Evolutionary conservation across 2,113 vertebrate species (phyloP).

Genomic region (Malurus cyaneus): DNA sequence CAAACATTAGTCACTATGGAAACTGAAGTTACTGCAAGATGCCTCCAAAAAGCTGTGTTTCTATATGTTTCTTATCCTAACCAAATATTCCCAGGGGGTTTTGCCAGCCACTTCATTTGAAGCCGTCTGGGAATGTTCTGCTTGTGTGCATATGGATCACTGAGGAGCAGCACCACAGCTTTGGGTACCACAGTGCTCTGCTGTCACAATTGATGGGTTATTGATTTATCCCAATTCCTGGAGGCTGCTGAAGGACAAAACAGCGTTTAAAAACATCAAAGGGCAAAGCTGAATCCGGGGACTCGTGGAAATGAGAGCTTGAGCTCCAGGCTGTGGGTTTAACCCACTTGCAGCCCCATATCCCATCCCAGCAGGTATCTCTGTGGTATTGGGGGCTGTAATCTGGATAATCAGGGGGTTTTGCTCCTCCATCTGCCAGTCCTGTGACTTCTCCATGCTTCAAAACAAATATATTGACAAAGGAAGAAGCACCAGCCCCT

Average conservation of each 20-base stretch:
- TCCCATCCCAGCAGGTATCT: not conserved
- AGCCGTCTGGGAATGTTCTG: not conserved
- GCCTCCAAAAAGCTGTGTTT: constrained; percentile 42
- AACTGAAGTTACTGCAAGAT: constrained; percentile 62
- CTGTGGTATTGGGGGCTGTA: not conserved
- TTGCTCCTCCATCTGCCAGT: not conserved
- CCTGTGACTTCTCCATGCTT: fast-evolving
- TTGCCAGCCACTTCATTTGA: constrained; percentile 1
- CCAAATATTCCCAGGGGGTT: constrained; percentile 6
- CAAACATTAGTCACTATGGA: constrained; percentile 79
- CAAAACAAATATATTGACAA: not conserved
- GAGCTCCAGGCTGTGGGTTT: not conserved
- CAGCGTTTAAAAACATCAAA: not conserved
- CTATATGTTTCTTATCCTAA: constrained; percentile 49
- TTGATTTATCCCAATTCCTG: not conserved
- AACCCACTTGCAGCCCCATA: not conserved
- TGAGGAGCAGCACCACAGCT: not conserved
- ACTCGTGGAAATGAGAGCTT: fast-evolving
- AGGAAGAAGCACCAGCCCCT: not conserved
- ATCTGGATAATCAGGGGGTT: not conserved
- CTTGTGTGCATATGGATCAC: not conserved
- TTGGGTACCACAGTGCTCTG: not conserved
- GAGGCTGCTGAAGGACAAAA: not conserved
- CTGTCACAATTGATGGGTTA: not conserved
- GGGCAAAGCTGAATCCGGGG: not conserved